A percentile compares a stretch with the other conserved stretches of the same genome.
phyloP scores from a whole-genome alignment of 1,140 invertebrate species.

The Thaumetopoea pityocampa region DNA sequence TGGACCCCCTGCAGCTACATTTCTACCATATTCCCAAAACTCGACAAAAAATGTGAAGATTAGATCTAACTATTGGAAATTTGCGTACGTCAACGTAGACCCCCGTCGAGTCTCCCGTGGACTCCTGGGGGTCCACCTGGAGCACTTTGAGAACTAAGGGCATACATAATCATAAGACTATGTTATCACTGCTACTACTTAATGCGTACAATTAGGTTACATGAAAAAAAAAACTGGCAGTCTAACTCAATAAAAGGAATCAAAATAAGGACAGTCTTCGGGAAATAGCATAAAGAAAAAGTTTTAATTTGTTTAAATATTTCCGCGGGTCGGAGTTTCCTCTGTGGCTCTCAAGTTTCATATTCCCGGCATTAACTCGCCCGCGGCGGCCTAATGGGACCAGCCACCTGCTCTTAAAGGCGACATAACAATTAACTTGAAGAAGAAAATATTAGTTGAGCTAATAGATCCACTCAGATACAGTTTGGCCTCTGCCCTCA shows the following conservation, averaged over 20 bases:
- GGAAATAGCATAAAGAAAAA: slow-evolving; percentile 64
- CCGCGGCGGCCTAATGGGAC: slow-evolving; percentile 57
- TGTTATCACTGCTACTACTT: too few species aligned
- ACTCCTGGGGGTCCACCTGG: too few species aligned
- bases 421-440: slow-evolving; percentile 71
- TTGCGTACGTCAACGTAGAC: too few species aligned
- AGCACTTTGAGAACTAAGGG: too few species aligned
- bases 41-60: too few species aligned
- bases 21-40: too few species aligned
- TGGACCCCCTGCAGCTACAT: too few species aligned
- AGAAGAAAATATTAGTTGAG: slow-evolving; percentile 71
- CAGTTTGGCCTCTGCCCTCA: slow-evolving; percentile 56
- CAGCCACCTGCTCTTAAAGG: slow-evolving; percentile 68
- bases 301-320: slow-evolving; percentile 75
- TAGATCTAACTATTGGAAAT: too few species aligned
- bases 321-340: slow-evolving; percentile 49
- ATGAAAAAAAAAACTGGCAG: slow-evolving; percentile 33
- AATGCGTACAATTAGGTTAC: slow-evolving; percentile 35
- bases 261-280: slow-evolving; percentile 54
- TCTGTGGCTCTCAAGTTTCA: slow-evolving; percentile 49
- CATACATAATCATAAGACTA: too few species aligned
- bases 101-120: too few species aligned
- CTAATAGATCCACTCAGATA: slow-evolving; percentile 68
- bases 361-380: slow-evolving; percentile 49
- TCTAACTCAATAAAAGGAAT: slow-evolving; percentile 62